These are phyloP conservation scores for Sciurus carolinensis DNA, from an alignment of 2,797 vertebrate species.

Conservation along the genomic window DNA sequence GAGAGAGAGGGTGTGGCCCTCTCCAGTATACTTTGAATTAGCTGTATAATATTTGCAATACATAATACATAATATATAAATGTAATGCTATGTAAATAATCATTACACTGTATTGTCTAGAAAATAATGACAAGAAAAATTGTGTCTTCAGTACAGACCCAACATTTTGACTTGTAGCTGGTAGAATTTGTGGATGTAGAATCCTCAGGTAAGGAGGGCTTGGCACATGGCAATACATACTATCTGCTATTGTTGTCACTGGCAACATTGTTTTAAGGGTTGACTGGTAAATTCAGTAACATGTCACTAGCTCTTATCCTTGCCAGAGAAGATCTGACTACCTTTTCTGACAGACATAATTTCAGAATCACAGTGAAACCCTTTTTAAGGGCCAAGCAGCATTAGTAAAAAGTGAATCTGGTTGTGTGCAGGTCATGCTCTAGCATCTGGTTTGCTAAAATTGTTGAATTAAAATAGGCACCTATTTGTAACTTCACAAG, in stretches of 20 bases:
- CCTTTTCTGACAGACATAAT: not conserved
- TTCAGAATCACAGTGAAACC: not conserved
- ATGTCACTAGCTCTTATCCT: not conserved
- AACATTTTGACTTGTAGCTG: not conserved
- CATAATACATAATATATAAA: not conserved
- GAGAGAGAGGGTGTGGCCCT: no score
- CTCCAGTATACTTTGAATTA: not conserved
- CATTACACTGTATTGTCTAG: not conserved
- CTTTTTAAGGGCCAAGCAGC: not conserved
- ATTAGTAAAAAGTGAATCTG: not conserved
- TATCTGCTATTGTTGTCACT: not conserved
- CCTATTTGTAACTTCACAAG: not conserved
- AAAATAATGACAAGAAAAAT: not conserved
- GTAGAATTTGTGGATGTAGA: not conserved
- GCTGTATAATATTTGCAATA: not conserved
- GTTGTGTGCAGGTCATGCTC: not conserved
- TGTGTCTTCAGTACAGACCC: not conserved
- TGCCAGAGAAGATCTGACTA: not conserved
- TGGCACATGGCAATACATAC: no score
- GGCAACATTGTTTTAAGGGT: not conserved
- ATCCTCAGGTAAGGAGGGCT: no score
- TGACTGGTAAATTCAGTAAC: not conserved
- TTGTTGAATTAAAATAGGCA: not conserved
- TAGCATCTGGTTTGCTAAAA: not conserved
- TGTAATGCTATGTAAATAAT: not conserved